Conservation (phyloP, 2,888 invertebrate species). For the Drosophila meridiana region DNA sequence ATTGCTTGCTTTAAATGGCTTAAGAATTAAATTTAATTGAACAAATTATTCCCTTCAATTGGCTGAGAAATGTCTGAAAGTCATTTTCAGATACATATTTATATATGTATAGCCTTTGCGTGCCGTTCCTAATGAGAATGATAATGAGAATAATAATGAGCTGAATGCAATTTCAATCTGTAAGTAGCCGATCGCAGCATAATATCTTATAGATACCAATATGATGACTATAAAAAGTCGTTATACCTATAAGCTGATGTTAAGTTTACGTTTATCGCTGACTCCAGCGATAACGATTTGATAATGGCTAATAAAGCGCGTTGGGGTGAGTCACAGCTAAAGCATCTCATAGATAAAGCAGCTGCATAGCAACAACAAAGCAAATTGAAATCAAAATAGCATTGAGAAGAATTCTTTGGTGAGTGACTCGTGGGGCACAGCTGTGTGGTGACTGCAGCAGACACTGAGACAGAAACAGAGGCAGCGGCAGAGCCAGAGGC, state of each 20-base stretch:
- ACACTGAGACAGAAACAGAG: not conserved
- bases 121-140: constrained; percentile 16
- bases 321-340: constrained; percentile 56
- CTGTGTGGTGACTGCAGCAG: constrained; percentile 35
- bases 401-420: constrained; percentile 70
- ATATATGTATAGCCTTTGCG: constrained; percentile 24
- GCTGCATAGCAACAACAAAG: constrained; percentile 63
- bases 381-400: constrained; percentile 70
- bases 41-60: constrained; percentile 15
- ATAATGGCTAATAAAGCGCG: constrained; percentile 23
- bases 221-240: not conserved
- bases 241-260: not conserved
- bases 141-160: constrained; percentile 36
- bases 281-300: constrained; percentile 27
- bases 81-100: constrained; percentile 4
- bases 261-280: constrained; percentile 17
- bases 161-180: constrained; percentile 12
- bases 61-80: constrained; percentile 23
- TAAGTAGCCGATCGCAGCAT: constrained; percentile 31
- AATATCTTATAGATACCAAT: constrained; percentile 10
- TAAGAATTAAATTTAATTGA: constrained; percentile 22
- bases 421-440: constrained; percentile 29
- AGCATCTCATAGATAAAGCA: constrained; percentile 76
- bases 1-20: constrained; percentile 10
- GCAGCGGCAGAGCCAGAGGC: constrained; percentile 3